Evolutionary conservation across 2,888 invertebrate genomes (phyloP), one percentile per base, ranked within the genome.

Genomic region (Steromphala cineraria): DNA sequence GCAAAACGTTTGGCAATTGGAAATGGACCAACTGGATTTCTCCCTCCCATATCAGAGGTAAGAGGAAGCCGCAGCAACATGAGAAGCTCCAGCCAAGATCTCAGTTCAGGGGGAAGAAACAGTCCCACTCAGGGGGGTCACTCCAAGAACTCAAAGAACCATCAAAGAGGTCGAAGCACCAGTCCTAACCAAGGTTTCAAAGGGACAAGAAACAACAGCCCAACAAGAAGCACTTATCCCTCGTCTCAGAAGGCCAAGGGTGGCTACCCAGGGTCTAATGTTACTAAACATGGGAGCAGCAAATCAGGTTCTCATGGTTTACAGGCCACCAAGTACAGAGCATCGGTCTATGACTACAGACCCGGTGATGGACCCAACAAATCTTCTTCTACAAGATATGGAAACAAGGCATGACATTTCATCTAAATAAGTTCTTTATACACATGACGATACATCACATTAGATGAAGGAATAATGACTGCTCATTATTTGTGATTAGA

Each of bases 1-100:
- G 83, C 81, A n/a, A 81, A 81, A 53, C 79, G 83, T 19, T 31
- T 83, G 40, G 83, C 83, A 3, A 31, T 83, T 36, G 83, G 83
- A 8, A 83, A 78, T 53, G 28, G 17, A 10, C 76, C 24, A 36
- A 17, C 76, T 2, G 53, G 19, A n/a, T n/a, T 75, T 46, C 62
- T 82, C 24, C 82, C 82, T 24, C 77, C 80, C 1, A 82, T 82
- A 36, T 10, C 21, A 2, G 79, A 81, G 62, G 24, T 21, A 8
- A 19, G n/a, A 2, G 67, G 75, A 19, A 62, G 67, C 40, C 17
- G 19, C 15, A 56, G 19, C 21, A 52, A 55, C 52, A 1, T 76
- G 19, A 31, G 28, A 28, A 28, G 53, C 28, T 76, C 76, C 5
- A 36, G n/a, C 31, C 53, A 76, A 28, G 31, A 67, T 4, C n/a